These are phyloP conservation scores for Trissolcus brochymenae DNA, from an alignment of 2,888 invertebrate species.

Conservation along the genomic window DNA sequence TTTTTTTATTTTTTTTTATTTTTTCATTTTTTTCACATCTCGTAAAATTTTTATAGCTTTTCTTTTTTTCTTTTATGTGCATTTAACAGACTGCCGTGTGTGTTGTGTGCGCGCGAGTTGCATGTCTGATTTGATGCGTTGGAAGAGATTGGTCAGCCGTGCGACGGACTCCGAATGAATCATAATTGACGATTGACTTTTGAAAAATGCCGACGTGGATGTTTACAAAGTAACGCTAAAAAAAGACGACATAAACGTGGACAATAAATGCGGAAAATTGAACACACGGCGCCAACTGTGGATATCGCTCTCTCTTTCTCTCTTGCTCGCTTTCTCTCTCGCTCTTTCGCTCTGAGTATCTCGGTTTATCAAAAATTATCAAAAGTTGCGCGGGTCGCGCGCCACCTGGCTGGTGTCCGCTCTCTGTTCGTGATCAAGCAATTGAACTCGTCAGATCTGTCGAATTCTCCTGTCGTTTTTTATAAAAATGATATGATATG, in stretches of 20 bases:
- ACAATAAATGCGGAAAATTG: slow-evolving; percentile 44
- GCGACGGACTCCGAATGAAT: slow-evolving; percentile 29
- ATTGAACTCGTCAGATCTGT: slow-evolving; percentile 60
- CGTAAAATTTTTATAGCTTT: slow-evolving; percentile 1
- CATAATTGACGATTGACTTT: slow-evolving; percentile 34
- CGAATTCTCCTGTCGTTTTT: slow-evolving; percentile 60
- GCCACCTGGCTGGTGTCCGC: slow-evolving; percentile 28
- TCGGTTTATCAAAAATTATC: slow-evolving; percentile 42
- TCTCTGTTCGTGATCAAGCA: slow-evolving; percentile 11
- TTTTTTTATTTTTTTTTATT: slow-evolving; percentile 1
- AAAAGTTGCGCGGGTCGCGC: slow-evolving; percentile 34
- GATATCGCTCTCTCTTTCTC: slow-evolving; percentile 24
- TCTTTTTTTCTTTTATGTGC: neutral
- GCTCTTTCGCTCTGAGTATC: slow-evolving; percentile 20
- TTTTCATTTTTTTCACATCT: neutral
- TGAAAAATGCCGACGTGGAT: slow-evolving; percentile 21
- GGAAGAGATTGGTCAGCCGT: slow-evolving; percentile 44
- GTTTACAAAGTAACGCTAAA: slow-evolving; percentile 13
- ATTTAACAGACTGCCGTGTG: slow-evolving; percentile 4
- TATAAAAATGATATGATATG: slow-evolving; percentile 77
- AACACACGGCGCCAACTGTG: slow-evolving; percentile 38
- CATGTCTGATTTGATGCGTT: slow-evolving; percentile 38
- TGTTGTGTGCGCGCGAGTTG: slow-evolving; percentile 40
- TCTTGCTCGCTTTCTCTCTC: slow-evolving; percentile 3
- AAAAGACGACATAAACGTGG: slow-evolving; percentile 19